phyloP scores from a whole-genome alignment of 2,113 vertebrate genomes.

The Ciconia boyciana region DNA sequence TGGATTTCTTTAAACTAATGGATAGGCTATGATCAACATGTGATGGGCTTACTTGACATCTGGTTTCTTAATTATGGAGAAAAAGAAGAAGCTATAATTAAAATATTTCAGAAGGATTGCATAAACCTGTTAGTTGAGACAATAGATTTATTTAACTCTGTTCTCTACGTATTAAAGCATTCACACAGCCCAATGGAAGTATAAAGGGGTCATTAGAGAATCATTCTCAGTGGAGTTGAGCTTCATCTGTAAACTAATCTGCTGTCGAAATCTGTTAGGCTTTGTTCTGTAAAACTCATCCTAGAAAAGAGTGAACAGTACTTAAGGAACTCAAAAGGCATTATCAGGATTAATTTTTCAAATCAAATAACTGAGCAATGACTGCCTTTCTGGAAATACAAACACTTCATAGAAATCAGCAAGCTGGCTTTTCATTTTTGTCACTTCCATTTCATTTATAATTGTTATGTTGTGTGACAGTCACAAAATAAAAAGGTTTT shows the following conservation, averaged over 20 bases:
- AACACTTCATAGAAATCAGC: slow-evolving; percentile 47
- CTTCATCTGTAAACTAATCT: slow-evolving; percentile 65
- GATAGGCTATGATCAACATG: slow-evolving; percentile 26
- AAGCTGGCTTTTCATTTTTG: slow-evolving; percentile 33
- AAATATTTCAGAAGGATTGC: slow-evolving; percentile 70
- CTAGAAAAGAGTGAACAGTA: slow-evolving; percentile 47
- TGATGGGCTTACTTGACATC: slow-evolving; percentile 60
- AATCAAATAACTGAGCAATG: slow-evolving; percentile 58
- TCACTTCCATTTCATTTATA: slow-evolving; percentile 47
- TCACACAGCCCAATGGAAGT: slow-evolving; percentile 58
- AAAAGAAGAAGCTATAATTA: slow-evolving; percentile 72
- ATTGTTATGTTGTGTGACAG: slow-evolving; percentile 65
- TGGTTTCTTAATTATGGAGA: slow-evolving; percentile 71
- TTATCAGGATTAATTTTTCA: slow-evolving; percentile 66
- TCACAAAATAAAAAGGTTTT: slow-evolving; percentile 60
- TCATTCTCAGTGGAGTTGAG: slow-evolving; percentile 55
- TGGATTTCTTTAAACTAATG: slow-evolving; percentile 47
- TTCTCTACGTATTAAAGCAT: slow-evolving; percentile 63
- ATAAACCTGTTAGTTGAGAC: slow-evolving; percentile 69
- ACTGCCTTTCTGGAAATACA: slow-evolving; percentile 31
- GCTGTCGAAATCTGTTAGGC: slow-evolving; percentile 50
- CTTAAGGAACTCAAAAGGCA: slow-evolving; percentile 60
- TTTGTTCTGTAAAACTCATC: slow-evolving; percentile 64
- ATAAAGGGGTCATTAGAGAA: slow-evolving; percentile 66
- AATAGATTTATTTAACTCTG: slow-evolving; percentile 68